phyloP scores from a whole-genome alignment of 2,888 invertebrate genomes.

The Melanargia galathea region DNA sequence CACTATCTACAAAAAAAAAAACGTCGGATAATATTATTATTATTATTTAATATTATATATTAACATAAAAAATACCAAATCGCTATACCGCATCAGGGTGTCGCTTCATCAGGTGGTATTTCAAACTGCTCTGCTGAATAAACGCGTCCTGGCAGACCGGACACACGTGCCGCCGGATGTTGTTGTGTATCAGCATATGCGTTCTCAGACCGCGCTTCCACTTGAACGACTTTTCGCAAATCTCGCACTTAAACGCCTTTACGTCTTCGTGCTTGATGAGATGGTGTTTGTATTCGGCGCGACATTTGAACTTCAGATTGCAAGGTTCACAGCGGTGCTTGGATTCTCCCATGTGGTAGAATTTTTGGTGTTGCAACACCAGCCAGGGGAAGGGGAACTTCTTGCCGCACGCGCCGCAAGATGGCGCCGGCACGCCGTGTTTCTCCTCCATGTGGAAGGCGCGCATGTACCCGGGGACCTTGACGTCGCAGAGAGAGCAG shows the following conservation, averaged over 20 bases:
- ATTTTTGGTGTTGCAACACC: constrained; percentile 57
- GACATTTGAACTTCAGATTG: neutral
- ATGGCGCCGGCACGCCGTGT: constrained; percentile 52
- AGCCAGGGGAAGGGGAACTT: constrained; percentile 55
- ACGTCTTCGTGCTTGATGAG: neutral
- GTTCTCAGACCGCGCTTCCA: neutral
- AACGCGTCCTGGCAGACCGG: neutral
- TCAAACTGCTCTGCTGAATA: neutral
- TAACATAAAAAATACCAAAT: neutral
- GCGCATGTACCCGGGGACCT: constrained; percentile 48
- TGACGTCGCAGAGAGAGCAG: constrained; percentile 54
- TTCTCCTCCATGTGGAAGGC: constrained; percentile 52
- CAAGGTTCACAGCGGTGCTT: constrained; percentile 42
- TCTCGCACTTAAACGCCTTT: neutral
- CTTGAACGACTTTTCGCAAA: neutral
- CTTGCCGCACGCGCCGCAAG: constrained; percentile 55
- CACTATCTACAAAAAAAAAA: too few species aligned
- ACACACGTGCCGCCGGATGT: neutral
- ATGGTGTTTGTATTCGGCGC: neutral
- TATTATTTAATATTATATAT: too few species aligned
- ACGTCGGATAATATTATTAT: too few species aligned
- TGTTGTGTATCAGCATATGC: neutral
- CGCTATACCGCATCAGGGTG: neutral
- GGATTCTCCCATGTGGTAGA: constrained; percentile 59
- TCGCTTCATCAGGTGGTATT: neutral